Conservation (phyloP, 1,140 invertebrate genomes). For the Nasonia vitripennis region DNA sequence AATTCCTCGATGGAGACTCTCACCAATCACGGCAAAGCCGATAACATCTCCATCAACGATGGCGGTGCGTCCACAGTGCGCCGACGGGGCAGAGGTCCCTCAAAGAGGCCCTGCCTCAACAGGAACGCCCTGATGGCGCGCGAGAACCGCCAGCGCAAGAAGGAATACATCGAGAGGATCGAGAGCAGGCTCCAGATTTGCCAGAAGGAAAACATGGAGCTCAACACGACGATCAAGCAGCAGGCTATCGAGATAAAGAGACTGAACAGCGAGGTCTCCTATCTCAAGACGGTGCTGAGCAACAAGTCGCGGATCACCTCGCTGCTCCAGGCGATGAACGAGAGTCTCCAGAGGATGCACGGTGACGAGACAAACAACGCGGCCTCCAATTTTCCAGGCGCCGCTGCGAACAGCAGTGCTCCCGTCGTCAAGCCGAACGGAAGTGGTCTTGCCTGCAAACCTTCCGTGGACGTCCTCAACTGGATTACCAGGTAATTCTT, state of each 20-base stretch:
- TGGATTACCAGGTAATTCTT: constrained; percentile 38
- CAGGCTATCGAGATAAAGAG: constrained; percentile 72
- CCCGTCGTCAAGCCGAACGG: not conserved
- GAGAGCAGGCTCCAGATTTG: constrained; percentile 73
- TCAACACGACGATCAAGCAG: constrained; percentile 71
- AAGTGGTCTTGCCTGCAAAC: not conserved
- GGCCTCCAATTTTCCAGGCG: too few relatives aligned
- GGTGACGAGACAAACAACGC: not conserved
- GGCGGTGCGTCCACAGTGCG: not conserved
- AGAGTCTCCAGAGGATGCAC: constrained; percentile 54
- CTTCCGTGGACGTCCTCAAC: not conserved
- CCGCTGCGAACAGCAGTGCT: not conserved
- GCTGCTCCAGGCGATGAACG: constrained; percentile 72
- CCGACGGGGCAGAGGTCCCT: constrained; percentile 63
- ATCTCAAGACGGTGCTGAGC: constrained; percentile 75
- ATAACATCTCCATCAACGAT: not conserved
- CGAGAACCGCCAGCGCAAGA: constrained; percentile 77
- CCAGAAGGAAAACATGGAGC: constrained; percentile 72
- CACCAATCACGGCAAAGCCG: not conserved
- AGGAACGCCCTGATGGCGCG: constrained; percentile 78
- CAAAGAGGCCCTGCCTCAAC: constrained; percentile 68
- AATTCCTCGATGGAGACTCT: not conserved
- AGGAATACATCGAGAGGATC: constrained; percentile 76
- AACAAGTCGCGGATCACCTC: constrained; percentile 74
- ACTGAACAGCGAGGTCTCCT: constrained; percentile 74